Conservation (phyloP, 1,140 invertebrate species). For the Odontomachus brunneus region DNA sequence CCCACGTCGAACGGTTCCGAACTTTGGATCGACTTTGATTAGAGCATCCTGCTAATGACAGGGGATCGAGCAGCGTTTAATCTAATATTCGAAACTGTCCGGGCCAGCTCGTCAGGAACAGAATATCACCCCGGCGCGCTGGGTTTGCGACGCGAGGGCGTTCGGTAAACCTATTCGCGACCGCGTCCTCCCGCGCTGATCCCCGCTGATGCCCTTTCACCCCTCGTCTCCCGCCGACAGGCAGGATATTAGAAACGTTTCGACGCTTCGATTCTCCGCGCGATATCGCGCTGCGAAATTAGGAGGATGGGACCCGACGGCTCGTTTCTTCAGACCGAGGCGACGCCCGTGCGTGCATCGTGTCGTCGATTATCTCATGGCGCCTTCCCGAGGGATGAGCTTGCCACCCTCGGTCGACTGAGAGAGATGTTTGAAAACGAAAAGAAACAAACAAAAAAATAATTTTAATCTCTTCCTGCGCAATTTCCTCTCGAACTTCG, state of each 20-base stretch:
- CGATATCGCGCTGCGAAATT: conserved; percentile 28
- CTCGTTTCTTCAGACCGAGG: neutral
- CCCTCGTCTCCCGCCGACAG: conserved; percentile 49
- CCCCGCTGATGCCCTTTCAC: conserved; percentile 51
- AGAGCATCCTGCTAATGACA: conserved; percentile 82
- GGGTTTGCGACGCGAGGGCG: conserved; percentile 7
- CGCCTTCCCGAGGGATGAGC: too few species aligned
- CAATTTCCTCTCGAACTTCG: too few species aligned
- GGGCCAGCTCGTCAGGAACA: conserved; percentile 74
- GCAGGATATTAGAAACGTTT: conserved; percentile 60
- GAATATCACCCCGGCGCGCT: conserved; percentile 67
- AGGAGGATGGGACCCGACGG: neutral
- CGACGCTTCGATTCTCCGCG: conserved; percentile 30
- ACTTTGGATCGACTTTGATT: conserved; percentile 82
- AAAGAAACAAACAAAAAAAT: too few species aligned
- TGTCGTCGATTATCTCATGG: neutral
- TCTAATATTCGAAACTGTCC: conserved; percentile 83
- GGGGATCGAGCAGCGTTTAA: conserved; percentile 80
- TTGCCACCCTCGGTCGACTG: too few species aligned
- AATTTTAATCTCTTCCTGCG: too few species aligned
- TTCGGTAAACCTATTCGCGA: conserved; percentile 46
- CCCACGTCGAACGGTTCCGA: conserved; percentile 69
- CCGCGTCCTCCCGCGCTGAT: conserved; percentile 33
- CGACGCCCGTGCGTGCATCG: neutral
- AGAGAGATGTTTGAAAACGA: too few species aligned